phyloP scores from a whole-genome alignment of 1,140 invertebrate genomes.

The Aphaenogaster ashmeadi region DNA sequence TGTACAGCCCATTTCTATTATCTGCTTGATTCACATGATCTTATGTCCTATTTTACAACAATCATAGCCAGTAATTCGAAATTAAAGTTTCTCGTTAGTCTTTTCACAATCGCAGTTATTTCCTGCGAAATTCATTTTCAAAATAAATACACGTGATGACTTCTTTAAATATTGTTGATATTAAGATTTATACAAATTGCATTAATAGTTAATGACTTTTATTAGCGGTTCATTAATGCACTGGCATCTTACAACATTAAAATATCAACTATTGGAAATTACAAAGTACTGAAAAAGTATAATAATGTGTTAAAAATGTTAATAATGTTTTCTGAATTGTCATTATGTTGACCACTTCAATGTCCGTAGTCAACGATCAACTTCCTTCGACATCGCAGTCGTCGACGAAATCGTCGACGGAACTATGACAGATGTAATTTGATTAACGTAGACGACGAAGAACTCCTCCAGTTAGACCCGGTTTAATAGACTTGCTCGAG shows the following conservation, averaged over 20 bases:
- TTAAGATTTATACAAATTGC: not conserved
- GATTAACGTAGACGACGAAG: slow-evolving; percentile 49
- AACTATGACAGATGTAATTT: slow-evolving; percentile 59
- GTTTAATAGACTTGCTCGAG: slow-evolving; percentile 70
- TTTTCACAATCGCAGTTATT: not conserved
- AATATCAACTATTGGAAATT: not conserved
- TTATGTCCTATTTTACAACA: not conserved
- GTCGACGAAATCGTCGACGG: slow-evolving; percentile 3
- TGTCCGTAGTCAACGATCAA: not conserved
- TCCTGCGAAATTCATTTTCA: not conserved
- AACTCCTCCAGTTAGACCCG: slow-evolving; percentile 55
- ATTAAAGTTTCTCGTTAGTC: not conserved
- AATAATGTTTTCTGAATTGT: not conserved
- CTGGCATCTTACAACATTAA: not conserved
- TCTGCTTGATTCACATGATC: slow-evolving; percentile 4
- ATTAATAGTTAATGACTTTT: not conserved
- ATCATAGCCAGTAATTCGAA: not conserved
- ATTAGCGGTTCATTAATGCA: not conserved
- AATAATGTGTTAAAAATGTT: slow-evolving; percentile 1
- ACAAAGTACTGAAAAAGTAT: not conserved
- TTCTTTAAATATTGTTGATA: not conserved
- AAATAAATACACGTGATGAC: not conserved
- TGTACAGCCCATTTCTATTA: not conserved
- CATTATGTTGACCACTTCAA: not conserved
- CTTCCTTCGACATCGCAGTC: slow-evolving; percentile 2